Base-by-base conservation (phyloP, 2,113 vertebrate species). In the Loxodonta africana region DNA sequence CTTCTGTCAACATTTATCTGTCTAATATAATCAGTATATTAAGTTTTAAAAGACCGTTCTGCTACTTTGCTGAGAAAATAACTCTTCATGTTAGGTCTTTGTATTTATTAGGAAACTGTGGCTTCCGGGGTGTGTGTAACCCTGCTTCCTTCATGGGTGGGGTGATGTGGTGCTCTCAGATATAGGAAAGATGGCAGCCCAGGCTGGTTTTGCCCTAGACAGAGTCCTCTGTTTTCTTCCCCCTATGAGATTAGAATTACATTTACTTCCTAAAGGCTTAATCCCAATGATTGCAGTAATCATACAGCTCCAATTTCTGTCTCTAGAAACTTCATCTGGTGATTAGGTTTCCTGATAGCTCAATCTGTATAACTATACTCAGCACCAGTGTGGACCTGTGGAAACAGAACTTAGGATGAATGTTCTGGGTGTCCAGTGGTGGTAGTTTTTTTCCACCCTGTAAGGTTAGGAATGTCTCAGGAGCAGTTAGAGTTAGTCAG, bases 271-370 rank as follows among this genome's bases (percentile, higher is more conserved):
- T 67, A 73, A 95, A 74, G 90, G 71, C 97, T 97, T 96, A 96
- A 92, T 98, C 91, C 89, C 1, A 1, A 95, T 97, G 98, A 81
- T 7, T 95, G 88, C 80, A 78, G 94, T 90, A 89, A 87, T 84
- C 82, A 46, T 37, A n/a, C 0, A 0, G 95, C 37, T 96, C 0
- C 0, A 69, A 88, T 83, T 92, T 95, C 89, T 92, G 94, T n/a
- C 77, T 82, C 83, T 37, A 41, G 86, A 88, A 91, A 28, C 62
- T 88, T 85, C 51, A 12, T 91, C 96, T n/a, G 57, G 81, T 8
- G 37, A 89, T 71, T 48, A 83, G 37, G 51, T 81, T 67, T 89
- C 73, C 91, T n/a, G 25, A 12, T 44, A 69, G 41, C 87, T 78
- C 90, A 12, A 2, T 91, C 92, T 69, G 92, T 65, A 17, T 3